Percentiles rank a stretch among this genome's conserved stretches.
phyloP scores from a whole-genome alignment of 2,797 vertebrate genomes.

The Cheirogaleus major region DNA sequence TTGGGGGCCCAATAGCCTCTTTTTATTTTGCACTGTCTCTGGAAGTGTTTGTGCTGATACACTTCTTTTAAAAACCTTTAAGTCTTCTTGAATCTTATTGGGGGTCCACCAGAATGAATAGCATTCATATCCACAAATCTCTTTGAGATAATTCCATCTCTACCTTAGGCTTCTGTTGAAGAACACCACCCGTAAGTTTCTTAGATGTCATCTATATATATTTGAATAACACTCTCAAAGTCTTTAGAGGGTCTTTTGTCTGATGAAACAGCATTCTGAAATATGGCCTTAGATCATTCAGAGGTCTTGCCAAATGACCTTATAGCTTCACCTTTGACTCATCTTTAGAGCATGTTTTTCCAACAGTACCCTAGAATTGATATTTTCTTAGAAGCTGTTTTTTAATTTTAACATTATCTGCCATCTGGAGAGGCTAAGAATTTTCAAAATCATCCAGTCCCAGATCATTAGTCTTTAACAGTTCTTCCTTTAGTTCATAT shows the following conservation, averaged over 20 bases:
- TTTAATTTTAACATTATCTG: slow-evolving; percentile 30
- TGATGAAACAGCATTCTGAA: background rate
- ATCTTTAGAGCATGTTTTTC: background rate
- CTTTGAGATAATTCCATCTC: background rate
- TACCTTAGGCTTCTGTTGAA: background rate
- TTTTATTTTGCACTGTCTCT: background rate
- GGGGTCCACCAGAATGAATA: background rate
- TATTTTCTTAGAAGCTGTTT: background rate
- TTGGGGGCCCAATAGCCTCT: background rate
- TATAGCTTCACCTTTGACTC: background rate
- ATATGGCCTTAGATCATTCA: background rate
- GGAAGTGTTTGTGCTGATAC: background rate
- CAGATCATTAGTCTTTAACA: background rate
- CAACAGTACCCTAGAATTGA: background rate
- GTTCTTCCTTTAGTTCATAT: background rate
- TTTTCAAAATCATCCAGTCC: background rate
- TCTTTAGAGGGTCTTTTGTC: background rate
- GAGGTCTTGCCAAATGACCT: background rate
- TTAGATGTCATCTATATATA: background rate
- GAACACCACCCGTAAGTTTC: background rate
- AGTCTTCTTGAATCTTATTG: background rate
- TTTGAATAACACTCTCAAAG: background rate
- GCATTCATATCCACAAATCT: background rate
- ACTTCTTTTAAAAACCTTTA: background rate
- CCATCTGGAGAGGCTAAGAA: background rate